Evolutionary conservation across 1,140 invertebrate genomes (phyloP).

Genomic region (Mesaphorura yosii): DNA sequence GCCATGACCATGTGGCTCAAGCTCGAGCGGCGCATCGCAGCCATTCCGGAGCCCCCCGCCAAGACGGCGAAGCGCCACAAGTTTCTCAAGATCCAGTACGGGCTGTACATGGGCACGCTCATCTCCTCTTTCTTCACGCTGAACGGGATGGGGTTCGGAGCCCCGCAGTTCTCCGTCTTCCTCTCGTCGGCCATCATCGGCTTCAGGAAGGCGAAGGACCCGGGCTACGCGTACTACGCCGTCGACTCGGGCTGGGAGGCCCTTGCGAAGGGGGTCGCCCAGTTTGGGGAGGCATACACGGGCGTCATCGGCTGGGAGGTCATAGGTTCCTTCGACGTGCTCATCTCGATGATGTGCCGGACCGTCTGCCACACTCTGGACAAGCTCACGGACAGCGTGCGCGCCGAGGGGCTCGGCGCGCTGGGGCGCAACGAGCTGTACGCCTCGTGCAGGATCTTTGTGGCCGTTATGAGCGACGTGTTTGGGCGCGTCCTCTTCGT

Average conservation of each 20-base stretch:
- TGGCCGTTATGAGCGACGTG: neutral
- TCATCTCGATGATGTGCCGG: constrained; percentile 1
- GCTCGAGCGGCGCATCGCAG: no score
- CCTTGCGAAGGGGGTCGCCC: no score
- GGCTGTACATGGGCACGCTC: neutral
- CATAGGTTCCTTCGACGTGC: neutral
- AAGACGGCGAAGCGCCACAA: neutral
- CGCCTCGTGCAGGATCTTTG: neutral
- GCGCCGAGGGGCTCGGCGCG: neutral
- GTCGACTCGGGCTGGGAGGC: neutral
- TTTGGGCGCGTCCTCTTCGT: constrained; percentile 1
- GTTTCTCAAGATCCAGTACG: neutral
- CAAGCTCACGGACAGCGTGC: neutral
- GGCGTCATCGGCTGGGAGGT: neutral
- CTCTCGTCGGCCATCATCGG: no score
- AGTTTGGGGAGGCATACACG: constrained; percentile 1
- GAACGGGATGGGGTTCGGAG: neutral
- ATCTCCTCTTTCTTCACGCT: neutral
- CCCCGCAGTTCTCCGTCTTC: neutral
- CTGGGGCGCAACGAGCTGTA: neutral
- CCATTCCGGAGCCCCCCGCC: neutral
- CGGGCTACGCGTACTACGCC: neutral
- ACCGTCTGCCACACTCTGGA: neutral
- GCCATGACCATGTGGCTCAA: no score
- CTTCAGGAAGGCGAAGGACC: neutral